phyloP scores from a whole-genome alignment of 2,113 vertebrate genomes.

The Cololabis saira region DNA sequence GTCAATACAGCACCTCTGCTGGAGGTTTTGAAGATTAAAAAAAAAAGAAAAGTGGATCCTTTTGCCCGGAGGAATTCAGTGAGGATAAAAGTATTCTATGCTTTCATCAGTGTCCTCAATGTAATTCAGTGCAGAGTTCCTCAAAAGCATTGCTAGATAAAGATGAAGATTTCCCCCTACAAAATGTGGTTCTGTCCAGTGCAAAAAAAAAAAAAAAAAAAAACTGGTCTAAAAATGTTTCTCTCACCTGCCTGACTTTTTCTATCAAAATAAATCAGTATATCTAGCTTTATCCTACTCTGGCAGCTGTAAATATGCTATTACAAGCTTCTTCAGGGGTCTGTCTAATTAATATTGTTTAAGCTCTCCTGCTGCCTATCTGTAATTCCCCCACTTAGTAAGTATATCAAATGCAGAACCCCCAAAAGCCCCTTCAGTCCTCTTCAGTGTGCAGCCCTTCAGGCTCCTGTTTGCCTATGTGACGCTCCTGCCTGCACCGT shows the following conservation, averaged over 20 bases:
- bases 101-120: conserved; percentile 35
- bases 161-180: conserved; percentile 42
- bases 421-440: conserved; percentile 41
- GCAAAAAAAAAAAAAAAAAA: conserved; percentile 16
- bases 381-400: conserved; percentile 39
- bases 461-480: conserved; percentile 54
- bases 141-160: conserved; percentile 65
- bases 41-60: conserved; percentile 11
- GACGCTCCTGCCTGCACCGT: conserved; percentile 76
- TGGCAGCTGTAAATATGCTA: not conserved
- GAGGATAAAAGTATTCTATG: conserved; percentile 30
- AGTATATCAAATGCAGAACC: conserved; percentile 57
- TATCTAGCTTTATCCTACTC: conserved; percentile 27
- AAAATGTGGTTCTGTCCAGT: conserved; percentile 29
- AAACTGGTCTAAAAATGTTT: conserved; percentile 46
- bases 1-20: conserved; percentile 37
- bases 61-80: conserved; percentile 25
- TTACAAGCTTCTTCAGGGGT: conserved; percentile 21
- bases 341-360: conserved; percentile 21
- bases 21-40: not conserved
- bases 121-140: conserved; percentile 51
- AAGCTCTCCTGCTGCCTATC: conserved; percentile 20
- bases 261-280: conserved; percentile 33
- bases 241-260: conserved; percentile 16
- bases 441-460: conserved; percentile 53